Percentiles rank a stretch among this genome's conserved stretches.
phyloP scores from a whole-genome alignment of 2,113 vertebrate genomes.

The Sylvia atricapilla region DNA sequence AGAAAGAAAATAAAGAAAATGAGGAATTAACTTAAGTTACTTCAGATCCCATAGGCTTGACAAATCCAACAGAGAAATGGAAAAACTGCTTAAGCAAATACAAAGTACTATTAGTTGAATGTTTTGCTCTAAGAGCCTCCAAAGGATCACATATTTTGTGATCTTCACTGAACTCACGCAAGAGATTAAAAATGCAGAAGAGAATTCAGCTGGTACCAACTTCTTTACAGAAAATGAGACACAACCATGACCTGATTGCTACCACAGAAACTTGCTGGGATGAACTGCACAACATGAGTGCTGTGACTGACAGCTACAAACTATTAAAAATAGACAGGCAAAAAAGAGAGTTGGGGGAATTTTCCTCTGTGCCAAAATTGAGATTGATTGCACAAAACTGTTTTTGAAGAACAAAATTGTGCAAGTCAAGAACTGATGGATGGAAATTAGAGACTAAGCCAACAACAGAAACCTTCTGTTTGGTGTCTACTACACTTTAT shows the following conservation, averaged over 20 bases:
- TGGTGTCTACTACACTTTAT: neutral
- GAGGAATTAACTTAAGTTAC: neutral
- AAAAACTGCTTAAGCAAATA: neutral
- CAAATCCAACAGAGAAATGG: neutral
- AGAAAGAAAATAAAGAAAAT: neutral
- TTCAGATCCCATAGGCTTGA: neutral
- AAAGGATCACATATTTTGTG: neutral
- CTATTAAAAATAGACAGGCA: neutral
- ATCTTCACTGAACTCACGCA: neutral
- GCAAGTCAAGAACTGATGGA: neutral
- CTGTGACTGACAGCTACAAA: neutral
- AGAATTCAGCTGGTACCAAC: neutral
- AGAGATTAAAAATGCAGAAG: neutral
- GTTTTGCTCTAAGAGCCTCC: neutral
- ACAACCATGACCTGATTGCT: neutral
- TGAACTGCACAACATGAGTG: rapidly evolving
- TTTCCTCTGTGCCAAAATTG: neutral
- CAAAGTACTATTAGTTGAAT: neutral
- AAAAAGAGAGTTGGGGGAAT: neutral
- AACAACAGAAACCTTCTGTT: neutral
- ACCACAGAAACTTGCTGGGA: neutral
- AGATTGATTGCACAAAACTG: neutral
- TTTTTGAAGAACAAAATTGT: neutral
- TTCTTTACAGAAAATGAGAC: neutral
- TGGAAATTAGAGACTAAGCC: neutral